Evolutionary conservation across 2,888 invertebrate genomes (phyloP), one percentile per base, ranked within the genome.

Genomic region (Clusia tigrina): DNA sequence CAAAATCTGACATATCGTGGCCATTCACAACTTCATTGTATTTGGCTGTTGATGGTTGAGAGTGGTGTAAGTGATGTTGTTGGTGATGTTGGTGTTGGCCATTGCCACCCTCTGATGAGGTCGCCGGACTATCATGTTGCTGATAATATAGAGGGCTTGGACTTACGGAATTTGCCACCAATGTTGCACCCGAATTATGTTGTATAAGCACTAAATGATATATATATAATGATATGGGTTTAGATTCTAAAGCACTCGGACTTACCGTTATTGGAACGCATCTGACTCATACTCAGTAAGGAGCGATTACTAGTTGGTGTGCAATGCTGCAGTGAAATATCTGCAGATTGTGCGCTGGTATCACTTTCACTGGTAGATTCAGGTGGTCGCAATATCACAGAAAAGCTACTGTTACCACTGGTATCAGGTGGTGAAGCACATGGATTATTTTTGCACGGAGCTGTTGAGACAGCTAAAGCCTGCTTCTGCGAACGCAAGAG

Each of bases 1-100:
- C 97, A 84, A 97, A 97, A 85, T 98, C 97, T 1, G 95, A 93
- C 69, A 97, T 89, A 83, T 97, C 96, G 80, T 94, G 93, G 1
- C 93, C 91, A 2, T 93, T 91, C 74, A 92, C 93, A 6, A 86
- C 81, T 1, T 85, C 84, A 52, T 86, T 85, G 81, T 94, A 93
- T 82, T 91, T 91, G 63, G 85, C 83, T 66, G 85, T 82, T 68
- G 73, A 46, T 54, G 86, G 71, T 23, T 64, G 69, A 59, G 58
- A 71, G 51, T 68, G 70, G 24, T 62, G 72, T 60, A n/a, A n/a
- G n/a, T 71, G 71, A 9, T 67, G 54, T 22, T 69, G 70, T n/a
- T 63, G 65, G 48, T 65, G 66, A 26, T 68, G 65, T 20, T 70
- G 72, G 10, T 71, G 71, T 15, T 67, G 71, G 71, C 26, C 75